A percentile compares a stretch with the other conserved stretches of the same genome.
These are phyloP conservation scores for Drosophila novamexicana DNA, from an alignment of 1,140 invertebrate species.

Conservation along the genomic window DNA sequence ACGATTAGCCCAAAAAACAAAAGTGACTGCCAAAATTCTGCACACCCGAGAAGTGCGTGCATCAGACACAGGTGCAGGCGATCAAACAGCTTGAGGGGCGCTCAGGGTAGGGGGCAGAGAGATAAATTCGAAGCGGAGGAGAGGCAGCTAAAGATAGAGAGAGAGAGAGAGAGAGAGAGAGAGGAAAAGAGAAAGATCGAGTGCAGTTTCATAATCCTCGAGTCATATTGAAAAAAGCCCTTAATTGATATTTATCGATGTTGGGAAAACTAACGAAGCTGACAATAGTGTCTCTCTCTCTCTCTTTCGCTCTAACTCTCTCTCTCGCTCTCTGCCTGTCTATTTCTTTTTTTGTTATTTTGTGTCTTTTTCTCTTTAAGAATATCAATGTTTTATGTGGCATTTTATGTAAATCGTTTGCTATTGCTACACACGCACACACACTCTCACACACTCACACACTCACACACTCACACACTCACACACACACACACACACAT, in stretches of 20 bases:
- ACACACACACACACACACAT: no score
- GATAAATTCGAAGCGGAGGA: conserved; percentile 21
- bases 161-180: not conserved
- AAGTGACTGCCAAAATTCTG: not conserved
- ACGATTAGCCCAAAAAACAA: not conserved
- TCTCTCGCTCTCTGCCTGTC: not conserved
- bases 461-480: not conserved
- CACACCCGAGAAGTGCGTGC: not conserved
- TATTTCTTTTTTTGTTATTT: not conserved
- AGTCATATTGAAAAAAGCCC: no score
- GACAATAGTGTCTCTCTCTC: no score
- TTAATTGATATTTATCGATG: conserved; percentile 4
- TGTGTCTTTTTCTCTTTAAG: not conserved
- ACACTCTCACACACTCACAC: no score
- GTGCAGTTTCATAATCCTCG: no score
- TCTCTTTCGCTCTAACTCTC: not conserved
- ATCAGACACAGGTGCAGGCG: not conserved
- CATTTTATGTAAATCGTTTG: conserved; percentile 72
- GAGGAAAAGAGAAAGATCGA: not conserved
- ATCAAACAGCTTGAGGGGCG: not conserved
- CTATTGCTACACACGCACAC: conserved; percentile 19
- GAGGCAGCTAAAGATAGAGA: not conserved
- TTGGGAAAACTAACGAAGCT: no score
- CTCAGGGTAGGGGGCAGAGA: not conserved
- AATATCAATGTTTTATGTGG: conserved; percentile 66